Conservation (phyloP, 2,797 vertebrate species). For the Enteromius mattozi region DNA sequence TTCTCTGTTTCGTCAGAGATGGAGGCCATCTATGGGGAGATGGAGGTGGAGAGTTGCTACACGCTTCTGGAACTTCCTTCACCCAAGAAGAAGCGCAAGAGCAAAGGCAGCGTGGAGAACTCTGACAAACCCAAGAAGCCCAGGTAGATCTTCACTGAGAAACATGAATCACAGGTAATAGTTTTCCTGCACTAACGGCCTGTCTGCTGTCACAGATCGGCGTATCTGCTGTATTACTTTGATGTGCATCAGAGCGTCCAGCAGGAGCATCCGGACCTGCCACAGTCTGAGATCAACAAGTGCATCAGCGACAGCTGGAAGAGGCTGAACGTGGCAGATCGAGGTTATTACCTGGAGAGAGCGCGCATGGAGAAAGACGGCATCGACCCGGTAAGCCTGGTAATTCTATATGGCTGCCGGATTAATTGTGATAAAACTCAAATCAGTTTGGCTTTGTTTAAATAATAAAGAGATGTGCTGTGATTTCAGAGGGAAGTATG, state of each 20-base stretch:
- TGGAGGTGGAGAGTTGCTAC: conserved; percentile 87
- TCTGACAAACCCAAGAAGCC: conserved; percentile 91
- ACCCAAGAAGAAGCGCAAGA: conserved; percentile 90
- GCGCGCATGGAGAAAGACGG: conserved; percentile 94
- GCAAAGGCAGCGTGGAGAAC: conserved; percentile 80
- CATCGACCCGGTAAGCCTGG: conserved; percentile 83
- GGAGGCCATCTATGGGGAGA: conserved; percentile 85
- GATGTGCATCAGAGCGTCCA: conserved; percentile 95
- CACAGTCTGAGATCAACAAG: conserved; percentile 98
- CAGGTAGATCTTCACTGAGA: conserved; percentile 74
- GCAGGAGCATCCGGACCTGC: conserved; percentile 90
- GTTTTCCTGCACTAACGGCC: neutral
- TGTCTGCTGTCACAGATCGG: conserved; percentile 81
- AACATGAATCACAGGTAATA: neutral
- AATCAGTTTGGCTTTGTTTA: neutral
- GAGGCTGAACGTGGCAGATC: conserved; percentile 93
- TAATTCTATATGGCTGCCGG: neutral
- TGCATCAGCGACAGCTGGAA: conserved; percentile 98
- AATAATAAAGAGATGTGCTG: neutral
- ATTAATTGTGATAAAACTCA: neutral
- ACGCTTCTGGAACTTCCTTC: conserved; percentile 80
- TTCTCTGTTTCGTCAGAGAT: conserved; percentile 50
- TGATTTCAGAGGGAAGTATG: neutral
- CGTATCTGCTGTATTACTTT: conserved; percentile 96
- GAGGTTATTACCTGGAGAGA: conserved; percentile 93